These are phyloP conservation scores for Campopleginae sp. DNA, from an alignment of 2,888 invertebrate genomes.

Conservation along the genomic window DNA sequence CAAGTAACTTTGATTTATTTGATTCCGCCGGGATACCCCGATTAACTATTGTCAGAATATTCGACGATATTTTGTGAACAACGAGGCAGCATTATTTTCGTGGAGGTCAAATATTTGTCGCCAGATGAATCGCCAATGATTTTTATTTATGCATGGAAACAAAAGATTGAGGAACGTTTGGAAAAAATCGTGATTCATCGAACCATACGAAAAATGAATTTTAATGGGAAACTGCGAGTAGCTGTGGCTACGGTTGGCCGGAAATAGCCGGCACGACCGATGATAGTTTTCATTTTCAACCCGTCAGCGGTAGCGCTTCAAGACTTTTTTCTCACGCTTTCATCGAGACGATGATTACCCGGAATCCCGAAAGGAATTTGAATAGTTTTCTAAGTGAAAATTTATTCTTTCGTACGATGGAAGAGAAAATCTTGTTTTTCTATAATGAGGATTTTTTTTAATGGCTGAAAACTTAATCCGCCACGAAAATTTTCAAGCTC, in stretches of 20 bases:
- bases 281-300: neutral
- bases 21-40: neutral
- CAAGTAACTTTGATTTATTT: neutral
- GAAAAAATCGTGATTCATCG: neutral
- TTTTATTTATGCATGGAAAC: neutral
- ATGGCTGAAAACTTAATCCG: too few relatives aligned
- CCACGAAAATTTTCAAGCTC: too few relatives aligned
- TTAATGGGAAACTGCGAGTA: conserved; percentile 2
- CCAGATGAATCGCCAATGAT: too few relatives aligned
- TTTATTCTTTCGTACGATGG: too few relatives aligned
- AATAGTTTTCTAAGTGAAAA: neutral
- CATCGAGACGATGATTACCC: neutral
- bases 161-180: neutral
- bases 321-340: neutral
- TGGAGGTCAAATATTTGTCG: too few relatives aligned
- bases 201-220: neutral
- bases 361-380: neutral
- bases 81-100: neutral
- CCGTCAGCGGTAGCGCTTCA: neutral
- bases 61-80: neutral
- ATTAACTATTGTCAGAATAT: neutral
- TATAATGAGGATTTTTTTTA: too few relatives aligned
- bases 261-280: conserved; percentile 1
- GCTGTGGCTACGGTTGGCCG: neutral
- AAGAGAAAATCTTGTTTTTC: too few relatives aligned